Percentiles rank a stretch among this genome's conserved stretches.
Evolutionary conservation across 2,888 invertebrate genomes (phyloP).

Genomic region (Drosophila nr. perissopoda): DNA sequence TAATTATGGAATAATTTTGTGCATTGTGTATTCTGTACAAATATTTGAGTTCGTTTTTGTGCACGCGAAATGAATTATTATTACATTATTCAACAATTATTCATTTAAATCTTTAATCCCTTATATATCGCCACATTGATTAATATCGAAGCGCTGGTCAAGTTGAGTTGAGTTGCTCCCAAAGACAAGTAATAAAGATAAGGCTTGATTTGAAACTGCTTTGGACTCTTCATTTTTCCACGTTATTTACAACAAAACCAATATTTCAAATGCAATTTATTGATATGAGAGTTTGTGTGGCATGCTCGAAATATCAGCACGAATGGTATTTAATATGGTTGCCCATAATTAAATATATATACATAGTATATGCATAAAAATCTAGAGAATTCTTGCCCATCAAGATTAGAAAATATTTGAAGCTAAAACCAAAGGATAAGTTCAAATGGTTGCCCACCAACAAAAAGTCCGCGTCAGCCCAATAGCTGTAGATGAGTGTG

Average conservation of each 20-base stretch:
- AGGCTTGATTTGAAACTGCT: too few species aligned
- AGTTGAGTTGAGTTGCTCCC: too few species aligned
- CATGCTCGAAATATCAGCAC: background rate
- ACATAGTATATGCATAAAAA: constrained; percentile 41
- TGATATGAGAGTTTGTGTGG: background rate
- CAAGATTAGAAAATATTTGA: constrained; percentile 53
- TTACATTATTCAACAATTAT: background rate
- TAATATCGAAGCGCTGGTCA: too few species aligned
- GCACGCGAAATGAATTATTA: background rate
- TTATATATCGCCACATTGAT: too few species aligned
- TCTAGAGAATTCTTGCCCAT: constrained; percentile 35
- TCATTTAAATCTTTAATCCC: background rate
- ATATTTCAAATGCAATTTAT: background rate
- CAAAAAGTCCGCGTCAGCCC: constrained; percentile 11
- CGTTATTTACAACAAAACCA: background rate
- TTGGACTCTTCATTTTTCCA: background rate
- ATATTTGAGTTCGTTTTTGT: background rate
- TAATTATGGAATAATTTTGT: background rate
- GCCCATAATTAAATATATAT: constrained; percentile 25
- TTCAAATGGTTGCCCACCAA: constrained; percentile 24
- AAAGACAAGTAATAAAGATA: too few species aligned
- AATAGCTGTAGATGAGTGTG: constrained; percentile 30
- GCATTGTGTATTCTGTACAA: background rate
- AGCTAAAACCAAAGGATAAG: constrained; percentile 41
- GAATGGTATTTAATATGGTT: constrained; percentile 27